A percentile compares a stretch with the other conserved stretches of the same genome.
phyloP scores from a whole-genome alignment of 2,797 vertebrate species.

The Galagoides demidoff region DNA sequence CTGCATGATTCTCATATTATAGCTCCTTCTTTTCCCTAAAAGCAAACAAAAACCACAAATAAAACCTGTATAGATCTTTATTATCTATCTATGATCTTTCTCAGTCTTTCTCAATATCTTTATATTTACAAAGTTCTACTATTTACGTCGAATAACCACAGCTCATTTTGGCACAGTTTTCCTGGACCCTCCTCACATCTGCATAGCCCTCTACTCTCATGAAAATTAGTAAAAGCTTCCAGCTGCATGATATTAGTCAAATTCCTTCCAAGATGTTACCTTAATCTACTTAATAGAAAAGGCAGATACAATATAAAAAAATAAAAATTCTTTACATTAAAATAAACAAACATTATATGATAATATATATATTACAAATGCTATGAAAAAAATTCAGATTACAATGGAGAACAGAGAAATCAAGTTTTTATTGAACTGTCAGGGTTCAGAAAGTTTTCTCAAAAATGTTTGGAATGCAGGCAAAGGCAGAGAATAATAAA shows the following conservation, averaged over 20 bases:
- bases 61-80: neutral
- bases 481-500: neutral
- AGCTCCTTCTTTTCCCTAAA: rapidly evolving
- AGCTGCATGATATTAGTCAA: neutral
- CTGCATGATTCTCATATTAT: rapidly evolving
- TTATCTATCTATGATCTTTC: neutral
- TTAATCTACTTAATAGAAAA: neutral
- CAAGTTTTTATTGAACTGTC: neutral
- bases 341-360: neutral
- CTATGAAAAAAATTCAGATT: neutral
- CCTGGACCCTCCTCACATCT: neutral
- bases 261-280: neutral
- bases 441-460: neutral
- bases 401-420: neutral
- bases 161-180: neutral
- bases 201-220: neutral
- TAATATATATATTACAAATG: neutral
- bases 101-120: neutral
- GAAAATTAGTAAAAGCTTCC: neutral
- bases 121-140: neutral
- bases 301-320: neutral
- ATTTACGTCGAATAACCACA: neutral
- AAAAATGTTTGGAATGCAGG: neutral
- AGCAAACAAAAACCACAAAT: neutral
- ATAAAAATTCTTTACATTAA: neutral